Conservation (phyloP, 2,113 vertebrate species). For the Camelus dromedarius region DNA sequence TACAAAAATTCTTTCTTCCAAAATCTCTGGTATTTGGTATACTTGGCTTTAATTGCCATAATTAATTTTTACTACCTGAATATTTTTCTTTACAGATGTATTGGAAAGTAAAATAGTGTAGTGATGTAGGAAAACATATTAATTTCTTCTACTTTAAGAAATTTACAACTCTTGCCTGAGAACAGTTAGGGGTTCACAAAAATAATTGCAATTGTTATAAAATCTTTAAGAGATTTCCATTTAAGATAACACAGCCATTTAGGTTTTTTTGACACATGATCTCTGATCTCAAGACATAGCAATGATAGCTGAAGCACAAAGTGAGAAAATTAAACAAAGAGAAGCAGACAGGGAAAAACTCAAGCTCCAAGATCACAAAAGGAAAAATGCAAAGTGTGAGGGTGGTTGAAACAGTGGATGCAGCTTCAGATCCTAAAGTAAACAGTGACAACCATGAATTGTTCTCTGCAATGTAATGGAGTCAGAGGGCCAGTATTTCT, state of each 20-base stretch:
- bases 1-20: not conserved
- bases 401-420: not conserved
- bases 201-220: not conserved
- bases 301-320: not conserved
- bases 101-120: not conserved
- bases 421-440: not conserved
- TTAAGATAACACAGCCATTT: not conserved
- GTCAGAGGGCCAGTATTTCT: fast-evolving
- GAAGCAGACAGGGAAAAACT: not conserved
- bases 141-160: not conserved
- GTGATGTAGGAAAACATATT: not conserved
- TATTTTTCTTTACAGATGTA: not conserved
- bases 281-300: not conserved
- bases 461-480: not conserved
- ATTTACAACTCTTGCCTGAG: not conserved
- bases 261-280: not conserved
- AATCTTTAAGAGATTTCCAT: not conserved
- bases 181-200: not conserved
- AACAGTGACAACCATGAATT: not conserved
- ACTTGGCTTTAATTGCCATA: not conserved
- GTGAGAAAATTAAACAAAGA: not conserved
- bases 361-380: not conserved
- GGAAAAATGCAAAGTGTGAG: not conserved
- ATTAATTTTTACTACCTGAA: not conserved
- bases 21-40: not conserved